Evolutionary conservation across 2,113 vertebrate genomes (phyloP), one percentile per base, ranked within the genome.

Genomic region (Crotalus tigris): DNA sequence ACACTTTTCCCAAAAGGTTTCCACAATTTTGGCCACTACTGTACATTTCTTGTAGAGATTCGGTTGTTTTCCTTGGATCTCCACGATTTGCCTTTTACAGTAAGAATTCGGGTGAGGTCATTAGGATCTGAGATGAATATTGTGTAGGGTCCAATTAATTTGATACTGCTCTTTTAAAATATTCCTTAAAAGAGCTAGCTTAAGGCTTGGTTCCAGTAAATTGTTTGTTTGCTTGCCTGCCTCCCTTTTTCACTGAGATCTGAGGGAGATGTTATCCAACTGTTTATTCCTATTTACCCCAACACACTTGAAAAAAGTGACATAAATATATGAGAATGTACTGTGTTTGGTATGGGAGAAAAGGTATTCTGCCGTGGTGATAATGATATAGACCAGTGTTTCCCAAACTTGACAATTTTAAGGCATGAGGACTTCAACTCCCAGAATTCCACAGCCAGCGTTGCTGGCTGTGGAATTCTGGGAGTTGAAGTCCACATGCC

Each of bases 231-330:
- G 19, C 85, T 33, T 33, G 13, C n/a, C n/a, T 86, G 85, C 7
- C 15, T 90, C 54, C 5, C 21, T 89, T 54, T 55, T 92, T 89
- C 15, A 93, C 33, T 93, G 58, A 90, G 24, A 91, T 91, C 86
- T 94, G 87, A 92, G 92, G 91, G 26, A 46, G 24, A 44, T 91
- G 26, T 7, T 69, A 9, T 64, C 89, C 29, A 88, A 59, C 21
- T 85, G 8, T 92, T 51, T 92, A 23, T 61, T 5, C 61, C 53
- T 51, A 29, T 39, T 4, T 8, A 57, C 19, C 85, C 5, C 51
- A 59, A 24, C 8, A 59, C 1, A 85, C 26, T 8, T 11, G 57
- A 5, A 69, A 69, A 29, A 75, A 75, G 29, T 89, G 57, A 95
- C 92, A 46, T 59, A 64, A 86, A 39, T 69, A 92, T 75, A 15